Percentiles rank a stretch among this genome's conserved stretches.
phyloP scores from a whole-genome alignment of 2,113 vertebrate genomes.

The Bufo bufo region DNA sequence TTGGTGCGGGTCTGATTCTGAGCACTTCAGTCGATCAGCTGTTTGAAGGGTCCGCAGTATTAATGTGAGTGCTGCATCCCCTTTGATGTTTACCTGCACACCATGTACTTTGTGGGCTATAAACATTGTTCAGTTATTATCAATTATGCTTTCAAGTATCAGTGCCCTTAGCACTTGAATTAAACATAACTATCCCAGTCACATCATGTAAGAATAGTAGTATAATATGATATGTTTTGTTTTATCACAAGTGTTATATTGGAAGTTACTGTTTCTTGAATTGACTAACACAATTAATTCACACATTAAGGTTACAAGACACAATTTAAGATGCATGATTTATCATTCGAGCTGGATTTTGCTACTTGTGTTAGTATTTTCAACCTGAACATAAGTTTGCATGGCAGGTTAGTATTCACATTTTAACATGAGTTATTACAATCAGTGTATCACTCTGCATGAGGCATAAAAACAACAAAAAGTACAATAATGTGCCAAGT shows the following conservation, averaged over 20 bases:
- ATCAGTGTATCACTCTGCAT: neutral
- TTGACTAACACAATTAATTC: neutral
- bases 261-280: neutral
- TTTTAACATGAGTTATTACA: slow-evolving; percentile 16
- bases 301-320: neutral
- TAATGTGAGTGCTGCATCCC: no score
- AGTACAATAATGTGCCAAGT: neutral
- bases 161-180: neutral
- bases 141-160: neutral
- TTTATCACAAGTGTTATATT: neutral
- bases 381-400: neutral
- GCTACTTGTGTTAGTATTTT: neutral
- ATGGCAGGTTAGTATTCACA: neutral
- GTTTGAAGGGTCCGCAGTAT: no score
- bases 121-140: neutral
- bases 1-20: no score
- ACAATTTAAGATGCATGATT: neutral
- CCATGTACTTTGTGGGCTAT: neutral
- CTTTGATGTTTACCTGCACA: no score
- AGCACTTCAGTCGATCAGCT: no score
- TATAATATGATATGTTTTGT: neutral
- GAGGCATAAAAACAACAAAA: neutral
- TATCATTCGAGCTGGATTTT: neutral
- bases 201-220: neutral
- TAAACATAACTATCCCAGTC: neutral